phyloP scores from a whole-genome alignment of 2,113 vertebrate genomes.

The Amazona vittata region DNA sequence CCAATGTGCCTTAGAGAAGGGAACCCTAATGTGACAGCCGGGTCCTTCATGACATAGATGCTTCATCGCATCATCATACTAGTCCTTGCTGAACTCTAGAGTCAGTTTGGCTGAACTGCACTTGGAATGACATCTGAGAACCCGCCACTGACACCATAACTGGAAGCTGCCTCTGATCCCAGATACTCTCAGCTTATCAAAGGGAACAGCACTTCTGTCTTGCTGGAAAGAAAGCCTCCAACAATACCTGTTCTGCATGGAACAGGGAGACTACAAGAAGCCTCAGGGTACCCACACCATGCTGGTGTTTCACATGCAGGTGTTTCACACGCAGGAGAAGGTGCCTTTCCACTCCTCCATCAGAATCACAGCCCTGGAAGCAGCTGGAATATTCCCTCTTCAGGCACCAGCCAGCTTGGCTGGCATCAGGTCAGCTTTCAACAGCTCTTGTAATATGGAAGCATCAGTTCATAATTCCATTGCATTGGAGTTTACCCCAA shows the following conservation, averaged over 20 bases:
- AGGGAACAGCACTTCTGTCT: background rate
- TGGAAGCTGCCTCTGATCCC: background rate
- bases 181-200: background rate
- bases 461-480: background rate
- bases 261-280: background rate
- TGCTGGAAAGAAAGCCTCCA: background rate
- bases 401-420: background rate
- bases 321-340: background rate
- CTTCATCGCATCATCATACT: background rate
- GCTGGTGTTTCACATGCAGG: background rate
- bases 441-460: background rate
- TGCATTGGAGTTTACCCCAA: background rate
- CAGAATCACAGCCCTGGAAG: background rate
- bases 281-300: background rate
- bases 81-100: background rate
- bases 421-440: background rate
- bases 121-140: background rate
- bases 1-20: background rate
- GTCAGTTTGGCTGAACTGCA: background rate
- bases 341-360: background rate
- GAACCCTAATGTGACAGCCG: background rate
- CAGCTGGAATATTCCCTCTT: background rate
- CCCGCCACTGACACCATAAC: background rate
- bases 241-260: background rate
- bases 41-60: background rate